Evolutionary conservation across 2,797 vertebrate species (phyloP), one percentile per base, ranked within the genome.

Genomic region (Poecile montanus): DNA sequence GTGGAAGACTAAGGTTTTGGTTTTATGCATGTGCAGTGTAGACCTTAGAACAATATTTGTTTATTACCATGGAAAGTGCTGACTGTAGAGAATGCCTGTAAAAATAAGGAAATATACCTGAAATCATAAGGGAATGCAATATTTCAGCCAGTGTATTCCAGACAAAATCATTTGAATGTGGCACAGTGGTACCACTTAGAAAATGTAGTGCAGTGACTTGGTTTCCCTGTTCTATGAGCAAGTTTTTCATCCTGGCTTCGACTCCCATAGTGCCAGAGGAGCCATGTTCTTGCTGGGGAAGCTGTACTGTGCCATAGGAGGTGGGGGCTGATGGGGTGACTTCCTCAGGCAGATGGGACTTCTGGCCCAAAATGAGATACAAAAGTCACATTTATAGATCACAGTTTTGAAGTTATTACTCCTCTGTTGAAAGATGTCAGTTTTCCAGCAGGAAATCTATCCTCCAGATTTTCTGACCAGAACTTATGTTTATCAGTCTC

Each of bases 401-500:
- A 18, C 16, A n/a, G 20, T 56, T 85, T 36, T 84, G 76, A 72
- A 72, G 34, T 50, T 77, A 60, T 57, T n/a, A 13, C 10, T 90
- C 44, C 36, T 91, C 58, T 81, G 38, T 62, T 88, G 60, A 76
- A 89, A 84, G 45, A 91, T 71, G 83, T 70, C 83, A 76, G 0
- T 88, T 95, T 96, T 94, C 79, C 72, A 60, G 21, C 1, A 3
- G 32, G n/a, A 91, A 89, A 91, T 88, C 60, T 34, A 42, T 88
- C 62, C 47, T 88, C 83, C 42, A 76, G 20, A 58, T 90, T 88
- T 95, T 88, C 85, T 93, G 85, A 79, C 34, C 60, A 94, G 71
- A 86, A 91, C 50, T 88, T 92, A 95, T 91, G 91, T 92, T 95
- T 91, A 93, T 94, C 80, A 88, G 68, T 65, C 45, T 90, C 60